These are phyloP conservation scores for Cuniculus paca DNA, from an alignment of 2,797 vertebrate genomes.

Conservation along the genomic window DNA sequence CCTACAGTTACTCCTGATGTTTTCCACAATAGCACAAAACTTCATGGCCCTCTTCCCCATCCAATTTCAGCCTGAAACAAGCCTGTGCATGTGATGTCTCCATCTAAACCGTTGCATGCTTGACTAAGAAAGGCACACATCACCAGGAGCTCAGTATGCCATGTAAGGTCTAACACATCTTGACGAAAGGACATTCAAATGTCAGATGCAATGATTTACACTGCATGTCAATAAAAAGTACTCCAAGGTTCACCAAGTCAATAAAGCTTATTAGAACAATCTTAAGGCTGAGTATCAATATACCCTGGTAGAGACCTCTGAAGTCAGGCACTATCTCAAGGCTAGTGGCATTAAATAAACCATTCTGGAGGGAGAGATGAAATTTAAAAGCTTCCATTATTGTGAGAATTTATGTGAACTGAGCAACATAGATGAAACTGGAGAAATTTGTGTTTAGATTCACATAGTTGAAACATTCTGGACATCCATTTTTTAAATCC, in stretches of 20 bases:
- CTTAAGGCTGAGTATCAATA: slow-evolving; percentile 53
- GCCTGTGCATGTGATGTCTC: background rate
- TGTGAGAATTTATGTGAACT: slow-evolving; percentile 46
- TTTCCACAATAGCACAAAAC: background rate
- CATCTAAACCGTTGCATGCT: background rate
- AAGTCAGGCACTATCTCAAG: slow-evolving; percentile 56
- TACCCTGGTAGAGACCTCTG: slow-evolving; percentile 41
- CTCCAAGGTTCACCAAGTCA: slow-evolving; percentile 67
- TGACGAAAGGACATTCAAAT: slow-evolving; percentile 83
- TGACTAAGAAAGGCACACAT: background rate
- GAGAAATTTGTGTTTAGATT: background rate
- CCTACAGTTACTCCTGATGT: background rate
- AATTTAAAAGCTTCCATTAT: slow-evolving; percentile 65
- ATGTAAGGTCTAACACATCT: slow-evolving; percentile 20
- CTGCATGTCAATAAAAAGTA: slow-evolving; percentile 78
- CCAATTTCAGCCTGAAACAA: slow-evolving; percentile 8
- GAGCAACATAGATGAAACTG: slow-evolving; percentile 10
- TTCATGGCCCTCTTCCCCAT: background rate
- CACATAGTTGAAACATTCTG: slow-evolving; percentile 4
- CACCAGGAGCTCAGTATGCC: background rate
- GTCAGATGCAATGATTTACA: slow-evolving; percentile 79
- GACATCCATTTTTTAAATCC: slow-evolving; percentile 11
- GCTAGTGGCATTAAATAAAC: slow-evolving; percentile 67
- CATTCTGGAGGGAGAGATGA: slow-evolving; percentile 48
- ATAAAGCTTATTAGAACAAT: slow-evolving; percentile 79